Base-by-base conservation (phyloP, 2,888 invertebrate genomes). In the Neoaliturus tenellus region DNA sequence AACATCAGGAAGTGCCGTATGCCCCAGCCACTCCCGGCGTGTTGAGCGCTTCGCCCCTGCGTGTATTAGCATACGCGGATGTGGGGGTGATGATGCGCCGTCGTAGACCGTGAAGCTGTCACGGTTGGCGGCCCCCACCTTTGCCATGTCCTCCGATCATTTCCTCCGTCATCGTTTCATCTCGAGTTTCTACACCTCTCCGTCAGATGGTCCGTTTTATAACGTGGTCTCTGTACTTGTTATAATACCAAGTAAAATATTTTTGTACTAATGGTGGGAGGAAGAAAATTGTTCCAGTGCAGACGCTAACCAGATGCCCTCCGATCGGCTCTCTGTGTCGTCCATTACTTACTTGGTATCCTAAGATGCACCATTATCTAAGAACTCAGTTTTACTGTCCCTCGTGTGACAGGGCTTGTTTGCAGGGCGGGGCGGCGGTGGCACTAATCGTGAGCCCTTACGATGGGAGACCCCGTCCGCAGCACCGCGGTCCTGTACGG, bases 31-130 rank as follows among this genome's bases (percentile, higher is more conserved):
- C 62, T 31, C 62, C 62, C 62, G 31, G 12, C 2, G 51, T 4
- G 51, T 23, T 23, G 12, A 17, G 51, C 5, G 51, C 51, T 23
- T 51, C 51, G 62, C 62, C 28, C 25, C 25, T 25, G 28, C 62
- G 12, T n/a, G n/a, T 17, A 62, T 62, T 62, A 62, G 62, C 62
- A 62, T 62, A 62, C 62, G 62, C 62, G 62, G 62, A 62, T 62
- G 62, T 62, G 62, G 31, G 28, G 62, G 62, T 28, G 17, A 12
- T 28, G 31, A 28, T 28, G 14, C 12, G 1, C 31, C 1, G 25
- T 4, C 12, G 28, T 14, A 28, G 62, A 62, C 62, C 62, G 62
- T 62, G 62, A 62, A 62, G 62, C 31, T 14, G 62, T 62, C 14
- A 62, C 31, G 28, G 3, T 28, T 28, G 4, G 62, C 17, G 8